Base-by-base conservation (phyloP, 2,113 vertebrate species). In the Nannospalax galili region DNA sequence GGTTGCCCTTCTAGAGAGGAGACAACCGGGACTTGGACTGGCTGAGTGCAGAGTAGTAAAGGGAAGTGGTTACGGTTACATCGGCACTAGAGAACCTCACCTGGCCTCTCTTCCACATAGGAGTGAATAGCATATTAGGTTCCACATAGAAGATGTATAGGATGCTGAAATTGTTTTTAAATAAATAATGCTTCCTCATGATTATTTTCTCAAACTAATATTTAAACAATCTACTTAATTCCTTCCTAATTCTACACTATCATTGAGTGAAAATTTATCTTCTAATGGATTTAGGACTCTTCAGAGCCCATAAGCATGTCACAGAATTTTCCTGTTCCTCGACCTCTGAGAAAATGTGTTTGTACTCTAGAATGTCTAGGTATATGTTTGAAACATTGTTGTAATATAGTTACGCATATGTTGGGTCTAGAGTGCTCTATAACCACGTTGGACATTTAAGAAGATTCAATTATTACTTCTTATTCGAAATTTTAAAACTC, bases 1-100 rank as follows among this genome's bases (percentile, higher is more conserved):
- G 81, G 90, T 84, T 79, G 70, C 79, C 94, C 77, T 97, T 94
- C 26, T 60, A 62, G 37, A 91, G 48, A 81, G 92, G 72, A 72
- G 65, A 24, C 58, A 69, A 4, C 73, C 92, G 88, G 58, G 20
- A 52, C 0, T 0, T 79, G 48, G 87, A 0, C 22, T 92, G 84
- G 24, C 8, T 84, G 19, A 74, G 69, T 70, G 7, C 35, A 28
- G 37, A 78, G 62, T 80, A 70, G 6, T 72, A 42, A 93, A 28
- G 8, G 37, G 30, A 94, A n/a, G 89, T 5, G 32, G 69, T 91
- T 32, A 48, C 82, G 58, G 19, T 17, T 89, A 73, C 93, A 9
- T 11, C 52, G 56, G 16, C 35, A 92, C 10, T 6, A 60, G 3
- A 56, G 2, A 78, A 91, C 67, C 58, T 19, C 4, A 65, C 81